Evolutionary conservation across 2,113 vertebrate genomes (phyloP).

Genomic region (Tenebrosternarchus preto): DNA sequence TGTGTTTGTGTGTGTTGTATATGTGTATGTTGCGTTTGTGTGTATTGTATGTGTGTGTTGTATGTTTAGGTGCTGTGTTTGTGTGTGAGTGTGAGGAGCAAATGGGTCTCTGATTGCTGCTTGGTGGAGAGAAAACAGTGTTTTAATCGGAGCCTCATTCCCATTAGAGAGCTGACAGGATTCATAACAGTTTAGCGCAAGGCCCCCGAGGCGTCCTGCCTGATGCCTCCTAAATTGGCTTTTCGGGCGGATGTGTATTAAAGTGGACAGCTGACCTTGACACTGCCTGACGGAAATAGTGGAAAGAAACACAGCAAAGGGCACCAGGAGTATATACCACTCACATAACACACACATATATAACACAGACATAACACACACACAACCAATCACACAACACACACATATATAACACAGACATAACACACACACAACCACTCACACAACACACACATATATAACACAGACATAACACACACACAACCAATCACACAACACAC

Average conservation of each 20-base stretch:
- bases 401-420: no score
- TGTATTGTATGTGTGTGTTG: slow-evolving; percentile 4
- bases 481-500: no score
- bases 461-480: no score
- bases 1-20: neutral
- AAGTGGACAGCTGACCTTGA: slow-evolving; percentile 69
- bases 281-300: slow-evolving; percentile 51
- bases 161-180: slow-evolving; percentile 68
- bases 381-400: no score
- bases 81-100: slow-evolving; percentile 26
- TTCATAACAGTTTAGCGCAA: slow-evolving; percentile 62
- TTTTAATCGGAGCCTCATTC: slow-evolving; percentile 61
- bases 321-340: no score
- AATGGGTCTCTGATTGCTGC: slow-evolving; percentile 50
- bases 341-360: no score
- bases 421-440: no score
- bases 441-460: no score
- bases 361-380: no score
- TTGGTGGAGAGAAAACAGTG: slow-evolving; percentile 54
- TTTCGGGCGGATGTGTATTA: slow-evolving; percentile 68
- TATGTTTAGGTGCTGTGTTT: no score
- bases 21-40: slow-evolving; percentile 20
- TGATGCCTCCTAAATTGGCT: slow-evolving; percentile 69
- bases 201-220: slow-evolving; percentile 51
- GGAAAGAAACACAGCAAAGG: slow-evolving; percentile 37